A percentile compares a stretch with the other conserved stretches of the same genome.
Evolutionary conservation across 2,888 invertebrate genomes (phyloP).

Genomic region (Nephrotoma appendiculata): DNA sequence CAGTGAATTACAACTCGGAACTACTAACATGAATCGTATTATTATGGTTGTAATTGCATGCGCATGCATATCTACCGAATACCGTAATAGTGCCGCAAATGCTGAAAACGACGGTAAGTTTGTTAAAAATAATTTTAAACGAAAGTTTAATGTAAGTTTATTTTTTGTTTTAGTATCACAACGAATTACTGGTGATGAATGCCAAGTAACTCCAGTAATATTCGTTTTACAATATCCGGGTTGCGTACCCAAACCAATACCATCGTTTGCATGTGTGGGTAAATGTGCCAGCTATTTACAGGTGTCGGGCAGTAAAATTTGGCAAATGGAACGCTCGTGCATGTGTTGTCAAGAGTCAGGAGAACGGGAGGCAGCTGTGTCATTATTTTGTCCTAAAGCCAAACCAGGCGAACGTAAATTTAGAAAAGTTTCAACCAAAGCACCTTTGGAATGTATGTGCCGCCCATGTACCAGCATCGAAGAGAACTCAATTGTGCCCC

Average conservation of each 20-base stretch:
- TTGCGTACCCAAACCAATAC: constrained; percentile 83
- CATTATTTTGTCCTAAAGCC: constrained; percentile 78
- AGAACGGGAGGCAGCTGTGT: constrained; percentile 77
- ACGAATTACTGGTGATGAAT: constrained; percentile 45
- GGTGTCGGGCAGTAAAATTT: constrained; percentile 88
- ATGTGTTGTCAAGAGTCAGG: constrained; percentile 94
- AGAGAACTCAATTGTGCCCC: constrained; percentile 74
- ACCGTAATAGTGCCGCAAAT: neutral
- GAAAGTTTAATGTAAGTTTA: neutral
- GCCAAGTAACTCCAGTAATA: constrained; percentile 81
- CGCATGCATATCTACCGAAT: neutral
- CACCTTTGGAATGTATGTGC: constrained; percentile 88
- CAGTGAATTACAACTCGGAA: neutral
- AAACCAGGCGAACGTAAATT: constrained; percentile 73
- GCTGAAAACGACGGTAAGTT: neutral
- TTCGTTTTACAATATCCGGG: constrained; percentile 84
- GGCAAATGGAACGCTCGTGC: constrained; percentile 92
- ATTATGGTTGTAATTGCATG: neutral
- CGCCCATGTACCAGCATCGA: constrained; percentile 81
- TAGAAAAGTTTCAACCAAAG: constrained; percentile 81
- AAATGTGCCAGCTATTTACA: constrained; percentile 85
- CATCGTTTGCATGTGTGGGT: constrained; percentile 85
- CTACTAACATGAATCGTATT: neutral
- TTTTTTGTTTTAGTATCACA: neutral
- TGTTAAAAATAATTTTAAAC: neutral